These are phyloP conservation scores for Bellardia bayeri DNA, from an alignment of 2,888 invertebrate genomes.

Conservation along the genomic window DNA sequence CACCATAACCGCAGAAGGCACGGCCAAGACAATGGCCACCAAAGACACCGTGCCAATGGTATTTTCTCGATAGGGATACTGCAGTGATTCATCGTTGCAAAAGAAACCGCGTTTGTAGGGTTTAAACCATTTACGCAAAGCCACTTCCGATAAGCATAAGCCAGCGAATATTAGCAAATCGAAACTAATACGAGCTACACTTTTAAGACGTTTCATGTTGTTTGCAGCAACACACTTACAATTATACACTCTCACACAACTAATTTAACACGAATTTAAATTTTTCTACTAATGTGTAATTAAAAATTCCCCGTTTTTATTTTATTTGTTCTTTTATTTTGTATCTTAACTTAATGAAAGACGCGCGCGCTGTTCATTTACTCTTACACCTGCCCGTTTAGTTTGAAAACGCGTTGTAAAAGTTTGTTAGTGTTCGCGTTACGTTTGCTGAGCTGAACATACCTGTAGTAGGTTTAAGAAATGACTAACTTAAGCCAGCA, in stretches of 20 bases:
- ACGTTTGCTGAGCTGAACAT: slow-evolving; percentile 41
- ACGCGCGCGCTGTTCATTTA: slow-evolving; percentile 17
- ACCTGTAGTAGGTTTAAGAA: slow-evolving; percentile 61
- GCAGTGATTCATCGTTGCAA: slow-evolving; percentile 80
- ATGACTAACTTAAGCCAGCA: slow-evolving; percentile 59
- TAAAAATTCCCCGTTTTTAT: slow-evolving; percentile 25
- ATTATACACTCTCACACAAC: neutral
- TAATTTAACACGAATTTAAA: neutral
- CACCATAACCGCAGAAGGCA: slow-evolving; percentile 78
- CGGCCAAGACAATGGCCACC: slow-evolving; percentile 74
- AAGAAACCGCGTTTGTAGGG: slow-evolving; percentile 80
- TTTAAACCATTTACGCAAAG: slow-evolving; percentile 76
- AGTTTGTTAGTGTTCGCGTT: slow-evolving; percentile 16
- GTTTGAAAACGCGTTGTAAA: neutral
- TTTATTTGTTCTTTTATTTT: slow-evolving; percentile 5
- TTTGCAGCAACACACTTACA: neutral
- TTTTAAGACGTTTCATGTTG: slow-evolving; percentile 72
- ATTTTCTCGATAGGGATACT: slow-evolving; percentile 77
- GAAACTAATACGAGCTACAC: slow-evolving; percentile 78
- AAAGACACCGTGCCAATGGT: slow-evolving; percentile 75
- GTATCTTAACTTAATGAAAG: neutral
- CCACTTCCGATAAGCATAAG: slow-evolving; percentile 76
- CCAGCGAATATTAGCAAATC: slow-evolving; percentile 79
- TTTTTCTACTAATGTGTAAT: slow-evolving; percentile 5
- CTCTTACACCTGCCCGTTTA: slow-evolving; percentile 35